A percentile compares a stretch with the other conserved stretches of the same genome.
Conservation (phyloP, 2,888 invertebrate genomes). For the Hydropsyche betteni region DNA sequence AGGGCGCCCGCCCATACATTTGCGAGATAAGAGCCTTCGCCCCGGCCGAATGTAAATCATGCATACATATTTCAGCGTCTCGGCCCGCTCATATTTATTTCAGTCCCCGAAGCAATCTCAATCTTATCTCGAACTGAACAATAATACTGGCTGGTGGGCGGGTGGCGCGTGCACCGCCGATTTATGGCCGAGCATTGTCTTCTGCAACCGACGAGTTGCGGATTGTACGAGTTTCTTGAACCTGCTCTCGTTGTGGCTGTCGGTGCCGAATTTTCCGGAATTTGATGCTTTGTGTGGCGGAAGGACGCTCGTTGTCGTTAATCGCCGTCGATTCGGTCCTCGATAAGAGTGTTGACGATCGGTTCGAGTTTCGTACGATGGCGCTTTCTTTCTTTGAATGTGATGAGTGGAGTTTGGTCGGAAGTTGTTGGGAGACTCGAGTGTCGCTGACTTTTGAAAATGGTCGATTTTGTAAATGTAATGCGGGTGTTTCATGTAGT, state of each 20-base stretch:
- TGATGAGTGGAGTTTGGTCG: too few species aligned
- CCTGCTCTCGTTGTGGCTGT: neutral
- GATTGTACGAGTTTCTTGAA: neutral
- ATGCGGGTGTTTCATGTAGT: too few species aligned
- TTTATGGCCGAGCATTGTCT: constrained; percentile 38
- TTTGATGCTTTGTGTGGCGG: neutral
- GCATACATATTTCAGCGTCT: constrained; percentile 35
- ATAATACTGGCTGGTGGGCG: constrained; percentile 16
- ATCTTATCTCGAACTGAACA: constrained; percentile 39
- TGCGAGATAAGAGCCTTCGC: constrained; percentile 37
- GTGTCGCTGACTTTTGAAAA: too few species aligned
- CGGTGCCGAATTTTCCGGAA: neutral
- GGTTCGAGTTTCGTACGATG: too few species aligned
- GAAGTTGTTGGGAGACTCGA: too few species aligned
- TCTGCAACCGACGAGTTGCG: constrained; percentile 21
- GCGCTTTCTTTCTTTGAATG: too few species aligned
- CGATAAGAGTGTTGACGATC: too few species aligned
- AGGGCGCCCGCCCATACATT: constrained; percentile 36
- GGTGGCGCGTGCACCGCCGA: constrained; percentile 17
- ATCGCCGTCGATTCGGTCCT: too few species aligned
- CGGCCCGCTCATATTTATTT: constrained; percentile 40
- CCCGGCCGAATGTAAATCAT: constrained; percentile 32
- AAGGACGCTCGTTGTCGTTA: constrained; percentile 22
- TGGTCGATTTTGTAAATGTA: too few species aligned
- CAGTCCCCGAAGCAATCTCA: constrained; percentile 38